Base-by-base conservation (phyloP, 2,888 invertebrate genomes). In the Athalia rosae region DNA sequence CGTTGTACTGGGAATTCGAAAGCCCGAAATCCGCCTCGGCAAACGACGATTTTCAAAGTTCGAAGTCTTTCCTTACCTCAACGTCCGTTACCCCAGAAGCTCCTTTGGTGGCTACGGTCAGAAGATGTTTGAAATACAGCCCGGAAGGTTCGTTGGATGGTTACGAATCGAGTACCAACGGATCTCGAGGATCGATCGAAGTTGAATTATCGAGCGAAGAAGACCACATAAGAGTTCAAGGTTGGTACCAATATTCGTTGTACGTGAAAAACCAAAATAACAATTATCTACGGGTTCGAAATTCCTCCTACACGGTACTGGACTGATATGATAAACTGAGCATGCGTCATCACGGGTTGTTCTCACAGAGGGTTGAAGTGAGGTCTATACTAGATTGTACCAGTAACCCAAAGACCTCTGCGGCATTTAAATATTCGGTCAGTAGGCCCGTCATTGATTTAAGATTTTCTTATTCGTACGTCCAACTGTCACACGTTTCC, bases 141-240 rank as follows among this genome's bases (percentile, higher is more conserved):
- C 89, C 89, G 4, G 83, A 83, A 58, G 80, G 79, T 28, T 28
- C 28, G 2, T 28, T 28, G 8, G 89, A 89, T 47, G 80, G 79
- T 4, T 78, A 74, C 82, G 9, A 83, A 82, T 45, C 81, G 76
- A 13, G 41, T 59, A 69, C 43, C 67, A 47, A 13, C 3, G 15
- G 50, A 43, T 53, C 81, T 7, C 81, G 85, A n/a, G 94, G 93
- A 43, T 93, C 93, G 3, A 92, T 94, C 83, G 94, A 94, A 84
- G 89, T 94, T 83, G 93, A 93, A 85, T 92, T 93, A 79, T 90
- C 91, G 59, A 91, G 91, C n/a, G 91, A 91, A 53, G 91, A 92
- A 81, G 92, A 93, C 80, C 90, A 92, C 78, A 92, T 94, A 86
- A 93, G 93, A 90, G 93, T 94, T 84, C 93, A 94, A 91, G 94